Percentiles rank a stretch among this genome's conserved stretches.
Conservation (phyloP, 1,140 invertebrate genomes). For the Ips nitidus region DNA sequence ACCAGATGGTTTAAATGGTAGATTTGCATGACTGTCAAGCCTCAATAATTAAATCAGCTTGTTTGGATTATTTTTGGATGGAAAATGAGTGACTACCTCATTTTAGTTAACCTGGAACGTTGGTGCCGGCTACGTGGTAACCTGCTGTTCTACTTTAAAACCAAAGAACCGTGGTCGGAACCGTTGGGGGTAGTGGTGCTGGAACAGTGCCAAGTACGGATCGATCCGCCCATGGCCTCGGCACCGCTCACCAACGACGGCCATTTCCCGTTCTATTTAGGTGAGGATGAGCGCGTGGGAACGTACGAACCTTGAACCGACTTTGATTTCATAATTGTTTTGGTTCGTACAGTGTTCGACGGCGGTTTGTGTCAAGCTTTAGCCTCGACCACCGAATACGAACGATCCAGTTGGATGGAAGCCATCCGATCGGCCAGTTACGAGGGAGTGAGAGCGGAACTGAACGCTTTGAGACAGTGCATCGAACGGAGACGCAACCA, state of each 20-base stretch:
- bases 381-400: conserved; percentile 74
- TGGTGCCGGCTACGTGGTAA: conserved; percentile 93
- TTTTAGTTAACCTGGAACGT: conserved; percentile 76
- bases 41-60: neutral
- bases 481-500: conserved; percentile 62
- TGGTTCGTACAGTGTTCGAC: conserved; percentile 70
- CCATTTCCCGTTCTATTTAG: conserved; percentile 69
- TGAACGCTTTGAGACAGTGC: conserved; percentile 66
- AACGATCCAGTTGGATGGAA: conserved; percentile 85
- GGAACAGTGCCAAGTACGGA: conserved; percentile 78
- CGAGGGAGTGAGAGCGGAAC: conserved; percentile 75
- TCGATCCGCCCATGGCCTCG: conserved; percentile 63
- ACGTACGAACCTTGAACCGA: neutral
- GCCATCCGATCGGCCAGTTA: conserved; percentile 83
- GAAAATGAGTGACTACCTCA: neutral
- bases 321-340: neutral
- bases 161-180: conserved; percentile 83
- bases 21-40: no score
- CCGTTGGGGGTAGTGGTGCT: conserved; percentile 85
- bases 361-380: conserved; percentile 79
- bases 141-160: conserved; percentile 92
- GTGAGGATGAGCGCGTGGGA: conserved; percentile 50
- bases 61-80: neutral
- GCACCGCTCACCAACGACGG: conserved; percentile 57
- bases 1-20: no score